Conservation (phyloP, 64 coral and sea anemone species). For the Exaiptasia diaphana region DNA sequence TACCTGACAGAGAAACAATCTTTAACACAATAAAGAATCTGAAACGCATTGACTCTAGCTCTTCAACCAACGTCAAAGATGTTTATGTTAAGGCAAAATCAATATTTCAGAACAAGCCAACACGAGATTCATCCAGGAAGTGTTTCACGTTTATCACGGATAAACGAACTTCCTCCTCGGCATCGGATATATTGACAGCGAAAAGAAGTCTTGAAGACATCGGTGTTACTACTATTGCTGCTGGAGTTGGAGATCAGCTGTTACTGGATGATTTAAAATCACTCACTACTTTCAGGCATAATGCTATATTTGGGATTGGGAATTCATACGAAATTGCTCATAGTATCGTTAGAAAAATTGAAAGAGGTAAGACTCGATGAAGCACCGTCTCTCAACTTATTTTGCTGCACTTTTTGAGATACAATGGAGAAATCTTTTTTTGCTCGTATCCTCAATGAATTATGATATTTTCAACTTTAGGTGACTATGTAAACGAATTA, state of each 20-base stretch:
- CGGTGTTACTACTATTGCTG: slow-evolving; percentile 14
- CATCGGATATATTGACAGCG: not conserved
- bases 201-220: not conserved
- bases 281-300: not conserved
- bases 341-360: not conserved
- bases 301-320: not conserved
- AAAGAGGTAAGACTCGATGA: not conserved
- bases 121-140: not conserved
- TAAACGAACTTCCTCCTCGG: not conserved
- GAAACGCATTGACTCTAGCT: not conserved
- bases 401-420: not conserved
- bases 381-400: no score
- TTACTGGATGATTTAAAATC: not conserved
- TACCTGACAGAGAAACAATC: not conserved
- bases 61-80: not conserved
- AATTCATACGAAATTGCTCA: not conserved
- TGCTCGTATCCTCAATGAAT: no score
- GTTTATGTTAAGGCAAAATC: not conserved
- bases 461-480: no score
- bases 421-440: no score
- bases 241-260: not conserved
- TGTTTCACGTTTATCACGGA: not conserved
- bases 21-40: not conserved
- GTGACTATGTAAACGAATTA: no score
- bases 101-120: not conserved